Conservation (phyloP, 2,888 invertebrate genomes). For the Strigamia maritima region DNA sequence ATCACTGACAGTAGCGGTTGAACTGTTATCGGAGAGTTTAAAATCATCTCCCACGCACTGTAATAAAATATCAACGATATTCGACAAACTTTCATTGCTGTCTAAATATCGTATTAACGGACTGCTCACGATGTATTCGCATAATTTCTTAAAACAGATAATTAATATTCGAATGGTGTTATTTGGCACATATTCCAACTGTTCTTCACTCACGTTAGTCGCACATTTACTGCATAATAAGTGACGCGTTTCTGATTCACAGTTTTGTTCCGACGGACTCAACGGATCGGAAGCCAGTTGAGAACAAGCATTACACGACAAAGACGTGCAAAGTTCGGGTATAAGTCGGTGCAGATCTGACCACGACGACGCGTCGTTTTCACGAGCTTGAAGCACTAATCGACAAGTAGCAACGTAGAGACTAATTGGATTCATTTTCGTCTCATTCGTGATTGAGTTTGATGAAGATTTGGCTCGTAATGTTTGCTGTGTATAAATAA, state of each 20-base stretch:
- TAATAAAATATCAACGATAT: neutral
- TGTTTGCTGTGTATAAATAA: neutral
- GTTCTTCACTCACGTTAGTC: slow-evolving; percentile 78
- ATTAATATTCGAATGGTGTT: slow-evolving; percentile 73
- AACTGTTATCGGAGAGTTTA: neutral
- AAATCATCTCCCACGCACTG: neutral
- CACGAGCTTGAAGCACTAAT: slow-evolving; percentile 70
- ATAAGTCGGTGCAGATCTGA: slow-evolving; percentile 77
- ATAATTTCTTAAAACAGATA: slow-evolving; percentile 84
- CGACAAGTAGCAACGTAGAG: slow-evolving; percentile 78
- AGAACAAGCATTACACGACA: slow-evolving; percentile 86
- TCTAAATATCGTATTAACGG: slow-evolving; percentile 64
- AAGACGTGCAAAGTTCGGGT: slow-evolving; percentile 77
- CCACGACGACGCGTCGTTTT: slow-evolving; percentile 64
- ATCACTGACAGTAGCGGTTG: slow-evolving; percentile 40
- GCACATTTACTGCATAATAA: slow-evolving; percentile 65
- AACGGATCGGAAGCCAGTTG: slow-evolving; percentile 77
- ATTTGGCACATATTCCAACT: slow-evolving; percentile 76
- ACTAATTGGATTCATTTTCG: slow-evolving; percentile 73
- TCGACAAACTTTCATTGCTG: neutral
- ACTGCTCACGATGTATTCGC: slow-evolving; percentile 74
- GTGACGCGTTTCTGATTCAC: neutral
- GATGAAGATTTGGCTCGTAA: neutral
- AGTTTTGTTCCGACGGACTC: slow-evolving; percentile 68
- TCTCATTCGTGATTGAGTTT: neutral